Evolutionary conservation across 2,888 invertebrate species (phyloP).

Genomic region (Nematopogon swammerdamellus): DNA sequence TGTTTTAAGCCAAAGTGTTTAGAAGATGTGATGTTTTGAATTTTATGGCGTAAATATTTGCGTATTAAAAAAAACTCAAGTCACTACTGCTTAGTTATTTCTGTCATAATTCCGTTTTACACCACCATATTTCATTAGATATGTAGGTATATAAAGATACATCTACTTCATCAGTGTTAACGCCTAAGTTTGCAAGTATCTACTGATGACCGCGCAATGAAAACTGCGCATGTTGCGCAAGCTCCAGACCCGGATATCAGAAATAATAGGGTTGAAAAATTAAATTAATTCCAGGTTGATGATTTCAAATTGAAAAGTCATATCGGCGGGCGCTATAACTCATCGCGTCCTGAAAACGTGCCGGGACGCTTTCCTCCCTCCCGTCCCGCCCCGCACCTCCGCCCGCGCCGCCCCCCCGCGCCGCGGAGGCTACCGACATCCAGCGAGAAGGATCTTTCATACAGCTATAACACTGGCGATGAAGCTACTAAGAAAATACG

Average conservation of each 20-base stretch:
- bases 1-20: too few species aligned
- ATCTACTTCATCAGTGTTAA: too few species aligned
- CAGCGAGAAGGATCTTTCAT: slow-evolving; percentile 21
- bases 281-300: slow-evolving; percentile 59
- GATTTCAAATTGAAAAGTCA: slow-evolving; percentile 61
- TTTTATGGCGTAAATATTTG: too few species aligned
- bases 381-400: slow-evolving; percentile 21
- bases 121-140: too few species aligned
- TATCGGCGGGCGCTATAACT: slow-evolving; percentile 56
- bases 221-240: slow-evolving; percentile 52
- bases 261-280: slow-evolving; percentile 58
- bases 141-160: too few species aligned
- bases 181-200: too few species aligned
- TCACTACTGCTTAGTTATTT: too few species aligned
- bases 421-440: slow-evolving; percentile 31
- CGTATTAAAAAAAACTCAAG: too few species aligned
- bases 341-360: slow-evolving; percentile 52
- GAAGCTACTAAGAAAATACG: too few species aligned
- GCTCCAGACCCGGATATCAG: slow-evolving; percentile 49
- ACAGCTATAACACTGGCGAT: background rate
- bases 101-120: too few species aligned
- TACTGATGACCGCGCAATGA: slow-evolving; percentile 17
- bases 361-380: slow-evolving; percentile 45
- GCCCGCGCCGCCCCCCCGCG: slow-evolving; percentile 9
- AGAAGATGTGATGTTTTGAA: too few species aligned